Conservation (phyloP, 2,797 vertebrate species). For the Epinephelus coioides region DNA sequence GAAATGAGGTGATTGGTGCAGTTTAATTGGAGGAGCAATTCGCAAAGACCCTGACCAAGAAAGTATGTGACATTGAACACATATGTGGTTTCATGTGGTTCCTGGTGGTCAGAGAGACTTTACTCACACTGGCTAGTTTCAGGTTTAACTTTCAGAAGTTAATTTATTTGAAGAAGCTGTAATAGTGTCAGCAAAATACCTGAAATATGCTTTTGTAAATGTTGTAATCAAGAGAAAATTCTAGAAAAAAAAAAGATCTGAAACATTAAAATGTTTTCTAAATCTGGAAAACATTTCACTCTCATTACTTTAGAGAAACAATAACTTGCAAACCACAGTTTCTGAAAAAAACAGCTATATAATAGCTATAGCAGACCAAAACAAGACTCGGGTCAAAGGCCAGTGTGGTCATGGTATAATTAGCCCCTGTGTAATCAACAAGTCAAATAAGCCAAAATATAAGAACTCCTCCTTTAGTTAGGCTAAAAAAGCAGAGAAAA, state of each 20-base stretch:
- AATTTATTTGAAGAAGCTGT: not conserved
- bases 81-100: not conserved
- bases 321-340: not conserved
- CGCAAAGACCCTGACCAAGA: not conserved
- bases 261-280: not conserved
- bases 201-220: not conserved
- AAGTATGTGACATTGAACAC: not conserved
- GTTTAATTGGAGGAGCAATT: slow-evolving; percentile 6
- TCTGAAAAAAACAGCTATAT: not conserved
- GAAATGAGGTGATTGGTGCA: not conserved
- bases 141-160: not conserved
- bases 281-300: not conserved
- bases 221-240: not conserved
- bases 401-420: not conserved
- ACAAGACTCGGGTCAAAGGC: not conserved
- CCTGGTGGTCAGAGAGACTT: not conserved
- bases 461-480: not conserved
- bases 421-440: not conserved
- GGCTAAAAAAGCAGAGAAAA: not conserved
- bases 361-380: not conserved
- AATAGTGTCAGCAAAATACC: not conserved
- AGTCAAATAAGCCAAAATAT: not conserved
- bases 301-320: not conserved
- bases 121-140: not conserved
- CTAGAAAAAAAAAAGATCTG: not conserved